Conservation (phyloP, 2,888 invertebrate genomes). For the Apotomis turbidana region DNA sequence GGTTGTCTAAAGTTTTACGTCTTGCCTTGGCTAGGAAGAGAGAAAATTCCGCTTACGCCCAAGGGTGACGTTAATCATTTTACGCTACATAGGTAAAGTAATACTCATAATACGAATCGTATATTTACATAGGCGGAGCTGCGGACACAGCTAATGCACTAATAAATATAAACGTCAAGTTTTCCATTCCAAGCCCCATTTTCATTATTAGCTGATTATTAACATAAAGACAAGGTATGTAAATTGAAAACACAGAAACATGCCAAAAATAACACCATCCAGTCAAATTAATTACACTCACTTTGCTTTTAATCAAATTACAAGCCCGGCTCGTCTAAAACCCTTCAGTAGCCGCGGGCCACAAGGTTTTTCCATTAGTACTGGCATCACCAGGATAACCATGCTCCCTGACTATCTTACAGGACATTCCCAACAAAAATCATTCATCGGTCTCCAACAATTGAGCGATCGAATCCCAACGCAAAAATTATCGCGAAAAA, state of each 20-base stretch:
- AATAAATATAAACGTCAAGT: too few relatives aligned
- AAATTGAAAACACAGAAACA: constrained; percentile 2
- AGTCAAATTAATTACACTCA: constrained; percentile 30
- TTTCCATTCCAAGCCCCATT: too few relatives aligned
- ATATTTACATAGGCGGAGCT: too few relatives aligned
- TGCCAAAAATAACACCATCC: constrained; percentile 26
- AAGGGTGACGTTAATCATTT: too few relatives aligned
- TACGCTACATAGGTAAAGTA: too few relatives aligned
- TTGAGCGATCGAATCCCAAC: not conserved
- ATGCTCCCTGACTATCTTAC: constrained; percentile 39
- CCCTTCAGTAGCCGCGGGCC: constrained; percentile 55
- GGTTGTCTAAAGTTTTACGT: too few relatives aligned
- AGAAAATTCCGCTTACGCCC: too few relatives aligned
- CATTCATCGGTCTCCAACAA: not conserved
- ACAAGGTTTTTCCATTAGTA: constrained; percentile 66
- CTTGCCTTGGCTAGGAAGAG: too few relatives aligned
- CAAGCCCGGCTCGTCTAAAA: constrained; percentile 46
- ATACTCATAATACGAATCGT: too few relatives aligned
- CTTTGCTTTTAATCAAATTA: constrained; percentile 38
- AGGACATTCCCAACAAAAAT: constrained; percentile 5
- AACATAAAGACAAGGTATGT: not conserved
- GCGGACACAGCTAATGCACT: too few relatives aligned
- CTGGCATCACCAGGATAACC: constrained; percentile 44
- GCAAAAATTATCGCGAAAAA: constrained; percentile 16
- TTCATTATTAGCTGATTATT: too few relatives aligned